Evolutionary conservation across 1,140 invertebrate genomes (phyloP), one percentile per base, ranked within the genome.

Genomic region (Gryon sp.): DNA sequence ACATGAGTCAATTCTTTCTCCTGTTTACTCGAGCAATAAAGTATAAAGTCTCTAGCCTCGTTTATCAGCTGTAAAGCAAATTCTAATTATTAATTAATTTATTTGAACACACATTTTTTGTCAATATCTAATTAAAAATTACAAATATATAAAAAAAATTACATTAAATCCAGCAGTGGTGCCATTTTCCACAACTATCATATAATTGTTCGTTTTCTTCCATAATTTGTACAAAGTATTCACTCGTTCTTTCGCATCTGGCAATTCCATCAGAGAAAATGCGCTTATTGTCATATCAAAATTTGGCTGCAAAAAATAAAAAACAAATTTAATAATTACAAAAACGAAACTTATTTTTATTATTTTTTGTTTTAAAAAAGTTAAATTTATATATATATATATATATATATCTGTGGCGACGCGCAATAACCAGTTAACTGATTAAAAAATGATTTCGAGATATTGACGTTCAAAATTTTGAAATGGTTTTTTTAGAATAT

Each of bases 141-240:
- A n/a, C n/a, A n/a, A 28, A 43, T 30, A 28, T 63, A 45, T 34
- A 12, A 34, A 40, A 68, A 75, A 57, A 75, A 60, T 83, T 82
- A 94, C 90, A 83, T 91, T 89, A 80, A 94, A 97, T 4, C 96
- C 96, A 32, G 92, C 91, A 78, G 92, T 93, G 0, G 93, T 94
- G 4, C 97, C 97, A 78, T 93, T 90, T 88, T 98, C 97, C 8
- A 97, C 91, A 28, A 98, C 88, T 24, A 98, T 90, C 74, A 98
- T 87, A 84, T 95, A 96, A 9, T 93, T 91, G 62, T 92, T 89
- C 7, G 96, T 96, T 89, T 96, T 97, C 30, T 92, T 92, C 96
- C 97, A 98, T 9, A 98, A 88, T 81, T 93, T 95, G 12, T 93
- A 86, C 62, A 97, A 84, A 0, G 91, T 90, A 80, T 95, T 90